Evolutionary conservation across 2,888 invertebrate genomes (phyloP), one percentile per base, ranked within the genome.

Genomic region (Drosophila antonietae): DNA sequence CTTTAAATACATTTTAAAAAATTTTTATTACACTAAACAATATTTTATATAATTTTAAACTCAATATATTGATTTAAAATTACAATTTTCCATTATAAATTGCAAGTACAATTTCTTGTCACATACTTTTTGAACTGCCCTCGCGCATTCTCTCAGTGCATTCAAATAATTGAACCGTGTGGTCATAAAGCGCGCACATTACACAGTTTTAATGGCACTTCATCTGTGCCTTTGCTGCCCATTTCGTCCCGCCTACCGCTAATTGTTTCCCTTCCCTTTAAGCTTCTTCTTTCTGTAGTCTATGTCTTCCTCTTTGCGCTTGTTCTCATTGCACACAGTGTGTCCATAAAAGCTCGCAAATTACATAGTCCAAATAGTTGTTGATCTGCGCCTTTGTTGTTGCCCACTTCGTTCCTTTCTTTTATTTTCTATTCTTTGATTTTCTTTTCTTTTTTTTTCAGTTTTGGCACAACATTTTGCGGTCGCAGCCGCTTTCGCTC

Each of bases 401-500:
- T 46, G 18, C 28, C 28, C 28, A 20, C 64, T 68, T 63, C 55
- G 28, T 47, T n/a, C 28, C 64, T 73, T 63, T 23, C 62, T 47
- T 43, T 63, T 47, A 18, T 33, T 53, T 67, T 20, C 59, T 68
- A 64, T 55, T 65, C 23, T 43, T 33, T n/a, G 10, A 56, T 55
- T 51, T 58, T 51, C 15, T 37, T 56, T 73, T 23, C 8, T 47
- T 44, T 28, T 55, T 39, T 39, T 2, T 39, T 60, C 72, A 71
- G 57, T 71, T 76, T 80, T 77, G 72, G 78, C 77, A 59, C 63
- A 60, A 53, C 75, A 59, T 76, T 76, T 76, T 53, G 80, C 62
- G 76, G 77, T 80, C 57, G 62, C 43, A 23, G 57, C 31, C 76
- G 77, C 77, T 80, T 77, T 77, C 77, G 80, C 77, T 80, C 58